Base-by-base conservation (phyloP, 2,113 vertebrate species). In the Ivindomyrus marchei region DNA sequence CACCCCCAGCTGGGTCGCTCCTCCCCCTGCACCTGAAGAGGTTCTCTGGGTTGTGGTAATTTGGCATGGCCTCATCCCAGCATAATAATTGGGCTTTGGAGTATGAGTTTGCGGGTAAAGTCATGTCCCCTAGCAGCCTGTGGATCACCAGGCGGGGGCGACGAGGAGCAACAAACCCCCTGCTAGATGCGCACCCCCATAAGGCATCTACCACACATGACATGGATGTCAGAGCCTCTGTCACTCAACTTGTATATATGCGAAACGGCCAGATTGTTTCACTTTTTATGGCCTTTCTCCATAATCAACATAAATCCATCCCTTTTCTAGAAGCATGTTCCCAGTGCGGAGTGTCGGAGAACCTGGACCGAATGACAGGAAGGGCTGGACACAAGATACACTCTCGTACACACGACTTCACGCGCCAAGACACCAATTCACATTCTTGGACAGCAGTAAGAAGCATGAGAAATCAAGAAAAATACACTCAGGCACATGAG, bases 11-110 rank as follows among this genome's bases (percentile, higher is more conserved):
- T 90, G 88, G 90, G 90, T 91, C 84, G 89, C 85, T 91, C 89
- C 91, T 91, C 85, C 90, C 90, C 89, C 92, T 94, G 93, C 93
- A 95, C 94, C 94, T 94, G 94, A 92, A 94, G 45, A 91, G 93
- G 92, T 94, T 91, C 58, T 92, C 21, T 21, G 91, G 95, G 95
- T 95, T 93, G 93, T 90, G 91, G 93, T 94, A 94, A 94, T 95
- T 95, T 95, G 93, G 93, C 93, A 92, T 92, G 93, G 94, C 92
- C 92, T 93, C 93, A 92, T 95, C 92, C 36, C 91, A 92, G 92
- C 94, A 93, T 94, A 95, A 95, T 93, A 92, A 94, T 93, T 92
- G 92, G 91, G 90, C 91, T 90, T 92, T 93, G 91, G 92, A 94
- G 93, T 93, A 93, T 94, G 94, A 95, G 94, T 94, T 92, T 88